Evolutionary conservation across 2,113 vertebrate species (phyloP).

Genomic region (Pagrus major): DNA sequence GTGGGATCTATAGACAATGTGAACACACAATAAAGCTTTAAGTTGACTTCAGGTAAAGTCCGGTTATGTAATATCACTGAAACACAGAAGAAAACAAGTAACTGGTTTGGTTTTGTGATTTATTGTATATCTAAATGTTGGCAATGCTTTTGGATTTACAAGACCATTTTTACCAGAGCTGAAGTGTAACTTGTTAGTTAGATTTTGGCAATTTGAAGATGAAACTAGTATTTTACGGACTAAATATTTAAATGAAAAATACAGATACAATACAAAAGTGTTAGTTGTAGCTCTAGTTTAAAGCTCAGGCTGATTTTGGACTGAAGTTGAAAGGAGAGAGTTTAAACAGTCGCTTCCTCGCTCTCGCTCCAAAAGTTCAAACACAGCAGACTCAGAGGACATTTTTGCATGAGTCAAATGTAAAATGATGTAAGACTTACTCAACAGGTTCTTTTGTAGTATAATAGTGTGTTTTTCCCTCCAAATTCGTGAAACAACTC

Average conservation of each 20-base stretch:
- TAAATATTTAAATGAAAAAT: not conserved
- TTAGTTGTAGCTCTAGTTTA: not conserved
- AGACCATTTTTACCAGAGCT: not conserved
- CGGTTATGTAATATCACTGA: not conserved
- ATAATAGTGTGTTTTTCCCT: not conserved
- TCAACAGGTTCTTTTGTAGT: too few species aligned
- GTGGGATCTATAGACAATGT: not conserved
- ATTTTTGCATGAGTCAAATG: not conserved
- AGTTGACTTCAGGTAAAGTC: not conserved
- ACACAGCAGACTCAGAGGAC: not conserved
- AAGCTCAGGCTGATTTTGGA: not conserved
- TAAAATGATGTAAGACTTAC: too few species aligned
- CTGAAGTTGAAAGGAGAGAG: not conserved
- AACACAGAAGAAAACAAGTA: not conserved
- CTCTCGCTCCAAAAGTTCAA: slow-evolving; percentile 31
- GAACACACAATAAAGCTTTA: not conserved
- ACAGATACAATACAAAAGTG: not conserved
- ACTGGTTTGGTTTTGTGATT: not conserved
- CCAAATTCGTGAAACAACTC: not conserved
- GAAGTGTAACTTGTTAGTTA: not conserved
- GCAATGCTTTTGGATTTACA: not conserved
- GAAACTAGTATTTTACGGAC: not conserved
- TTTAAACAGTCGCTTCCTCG: slow-evolving; percentile 27
- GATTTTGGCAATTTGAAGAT: not conserved
- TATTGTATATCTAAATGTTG: not conserved